Evolutionary conservation across 2,888 invertebrate genomes (phyloP).

Genomic region (Coremacera marginata): DNA sequence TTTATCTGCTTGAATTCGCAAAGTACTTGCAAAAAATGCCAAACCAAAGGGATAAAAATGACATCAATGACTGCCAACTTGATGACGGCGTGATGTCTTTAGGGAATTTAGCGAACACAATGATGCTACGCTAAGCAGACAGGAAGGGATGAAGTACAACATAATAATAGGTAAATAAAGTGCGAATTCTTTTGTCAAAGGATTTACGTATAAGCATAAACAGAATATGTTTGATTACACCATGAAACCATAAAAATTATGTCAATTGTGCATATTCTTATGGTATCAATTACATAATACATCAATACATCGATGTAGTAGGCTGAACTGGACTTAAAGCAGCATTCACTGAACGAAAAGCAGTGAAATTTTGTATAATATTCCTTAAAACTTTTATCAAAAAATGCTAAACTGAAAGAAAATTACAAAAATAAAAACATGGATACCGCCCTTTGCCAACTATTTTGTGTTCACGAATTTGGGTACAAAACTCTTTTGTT

Average conservation of each 20-base stretch:
- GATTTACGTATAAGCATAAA: constrained; percentile 43
- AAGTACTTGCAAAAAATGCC: constrained; percentile 56
- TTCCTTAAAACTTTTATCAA: no score
- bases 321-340: no score
- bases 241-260: background rate
- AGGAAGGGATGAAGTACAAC: constrained; percentile 1
- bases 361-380: no score
- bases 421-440: no score
- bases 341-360: no score
- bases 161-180: background rate
- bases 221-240: background rate
- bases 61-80: background rate
- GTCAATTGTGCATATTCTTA: no score
- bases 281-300: no score
- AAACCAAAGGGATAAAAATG: constrained; percentile 34
- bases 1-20: constrained; percentile 62
- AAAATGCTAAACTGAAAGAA: no score
- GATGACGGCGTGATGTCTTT: constrained; percentile 44
- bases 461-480: no score
- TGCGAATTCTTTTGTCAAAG: constrained; percentile 56
- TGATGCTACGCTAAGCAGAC: background rate
- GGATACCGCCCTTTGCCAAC: no score
- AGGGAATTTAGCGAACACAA: constrained; percentile 50
- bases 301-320: no score
- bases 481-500: no score